Conservation (phyloP, 2,113 vertebrate species). For the Ursus arctos region DNA sequence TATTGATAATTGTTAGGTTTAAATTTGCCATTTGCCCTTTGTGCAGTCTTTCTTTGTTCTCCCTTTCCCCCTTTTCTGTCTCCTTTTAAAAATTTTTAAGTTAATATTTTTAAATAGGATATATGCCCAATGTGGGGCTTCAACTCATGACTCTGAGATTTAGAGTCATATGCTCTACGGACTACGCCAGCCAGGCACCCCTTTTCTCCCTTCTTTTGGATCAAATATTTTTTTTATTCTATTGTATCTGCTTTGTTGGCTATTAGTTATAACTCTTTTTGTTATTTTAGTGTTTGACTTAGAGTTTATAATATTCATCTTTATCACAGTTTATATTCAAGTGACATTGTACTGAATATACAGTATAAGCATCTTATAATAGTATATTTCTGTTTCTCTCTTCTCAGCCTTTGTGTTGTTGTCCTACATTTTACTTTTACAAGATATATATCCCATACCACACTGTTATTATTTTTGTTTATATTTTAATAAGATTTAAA, state of each 20-base stretch:
- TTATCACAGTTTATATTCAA: not conserved
- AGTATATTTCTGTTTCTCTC: not conserved
- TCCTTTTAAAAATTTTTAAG: not conserved
- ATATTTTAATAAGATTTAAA: conserved; percentile 13
- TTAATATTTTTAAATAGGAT: not conserved
- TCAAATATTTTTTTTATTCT: not conserved
- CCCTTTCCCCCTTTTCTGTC: not conserved
- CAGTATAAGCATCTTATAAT: not conserved
- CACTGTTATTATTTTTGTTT: not conserved
- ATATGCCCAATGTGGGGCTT: not conserved
- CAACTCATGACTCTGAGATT: not conserved
- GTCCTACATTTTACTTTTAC: not conserved
- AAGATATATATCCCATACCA: not conserved
- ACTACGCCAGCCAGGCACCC: not conserved
- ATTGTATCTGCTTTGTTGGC: not conserved
- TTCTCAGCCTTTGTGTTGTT: not conserved
- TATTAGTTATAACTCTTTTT: not conserved
- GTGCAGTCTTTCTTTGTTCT: not conserved
- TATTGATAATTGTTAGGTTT: not conserved
- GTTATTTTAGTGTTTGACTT: not conserved
- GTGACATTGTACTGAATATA: not conserved
- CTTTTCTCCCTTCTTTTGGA: not conserved
- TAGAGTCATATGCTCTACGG: not conserved
- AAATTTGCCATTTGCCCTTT: not conserved
- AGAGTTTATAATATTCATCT: not conserved